A percentile compares a stretch with the other conserved stretches of the same genome.
Conservation (phyloP, 2,797 vertebrate genomes). For the Thripadectes ignobilis region DNA sequence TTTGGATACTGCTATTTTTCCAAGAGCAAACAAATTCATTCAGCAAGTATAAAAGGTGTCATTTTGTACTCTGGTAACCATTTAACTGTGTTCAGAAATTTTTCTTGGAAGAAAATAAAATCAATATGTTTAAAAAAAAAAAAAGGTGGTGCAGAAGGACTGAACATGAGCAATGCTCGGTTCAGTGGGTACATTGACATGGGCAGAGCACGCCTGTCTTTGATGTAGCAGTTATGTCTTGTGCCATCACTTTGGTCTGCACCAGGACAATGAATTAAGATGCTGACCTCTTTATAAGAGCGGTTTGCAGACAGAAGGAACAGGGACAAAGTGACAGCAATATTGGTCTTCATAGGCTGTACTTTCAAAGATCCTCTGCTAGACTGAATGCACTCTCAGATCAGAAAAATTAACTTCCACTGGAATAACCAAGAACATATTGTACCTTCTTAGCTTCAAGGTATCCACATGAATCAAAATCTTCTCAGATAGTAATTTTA, state of each 20-base stretch:
- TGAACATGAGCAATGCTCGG: not conserved
- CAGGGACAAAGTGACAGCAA: not conserved
- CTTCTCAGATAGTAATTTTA: not conserved
- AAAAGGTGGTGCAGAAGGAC: not conserved
- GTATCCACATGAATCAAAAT: not conserved
- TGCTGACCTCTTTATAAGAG: not conserved
- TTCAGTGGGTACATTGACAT: conserved; percentile 22
- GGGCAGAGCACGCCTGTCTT: not conserved
- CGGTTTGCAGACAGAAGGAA: not conserved
- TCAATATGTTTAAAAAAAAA: conserved; percentile 1
- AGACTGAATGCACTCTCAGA: not conserved
- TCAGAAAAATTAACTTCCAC: not conserved
- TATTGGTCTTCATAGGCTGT: not conserved
- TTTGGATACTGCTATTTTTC: not conserved
- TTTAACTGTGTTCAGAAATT: not conserved
- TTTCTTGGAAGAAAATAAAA: conserved; percentile 28
- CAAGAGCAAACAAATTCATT: not conserved
- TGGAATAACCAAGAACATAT: not conserved
- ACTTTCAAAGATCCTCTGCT: not conserved
- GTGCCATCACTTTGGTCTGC: not conserved
- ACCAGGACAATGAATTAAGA: not conserved
- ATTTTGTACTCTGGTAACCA: not conserved
- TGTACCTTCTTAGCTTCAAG: not conserved
- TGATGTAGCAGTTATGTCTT: conserved; percentile 10
- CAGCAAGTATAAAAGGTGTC: not conserved